phyloP scores from a whole-genome alignment of 2,888 invertebrate genomes.

The Lomographa bimaculata region DNA sequence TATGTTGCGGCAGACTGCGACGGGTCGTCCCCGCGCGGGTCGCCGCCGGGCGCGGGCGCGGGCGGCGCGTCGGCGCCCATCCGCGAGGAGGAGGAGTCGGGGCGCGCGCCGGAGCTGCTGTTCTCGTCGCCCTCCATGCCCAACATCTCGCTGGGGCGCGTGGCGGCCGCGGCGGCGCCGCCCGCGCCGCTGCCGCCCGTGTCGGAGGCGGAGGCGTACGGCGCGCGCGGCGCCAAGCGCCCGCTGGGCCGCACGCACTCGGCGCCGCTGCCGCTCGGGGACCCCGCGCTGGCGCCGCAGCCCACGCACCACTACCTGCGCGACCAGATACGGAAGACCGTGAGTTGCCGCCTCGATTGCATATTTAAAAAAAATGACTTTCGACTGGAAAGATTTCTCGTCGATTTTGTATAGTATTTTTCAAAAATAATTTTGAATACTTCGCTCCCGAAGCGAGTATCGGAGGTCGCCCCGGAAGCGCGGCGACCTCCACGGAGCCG shows the following conservation, averaged over 20 bases:
- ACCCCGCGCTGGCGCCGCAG: slow-evolving; percentile 89
- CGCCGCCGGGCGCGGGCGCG: slow-evolving; percentile 77
- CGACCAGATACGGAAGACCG: slow-evolving; percentile 94
- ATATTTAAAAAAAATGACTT: too few relatives aligned
- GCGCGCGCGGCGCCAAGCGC: slow-evolving; percentile 86
- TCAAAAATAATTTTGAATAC: too few relatives aligned
- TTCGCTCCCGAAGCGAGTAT: too few relatives aligned
- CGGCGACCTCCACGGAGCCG: too few relatives aligned
- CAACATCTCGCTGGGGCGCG: slow-evolving; percentile 96
- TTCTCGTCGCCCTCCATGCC: slow-evolving; percentile 98
- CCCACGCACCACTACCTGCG: slow-evolving; percentile 85
- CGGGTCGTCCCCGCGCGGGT: slow-evolving; percentile 83
- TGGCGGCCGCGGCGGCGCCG: slow-evolving; percentile 86
- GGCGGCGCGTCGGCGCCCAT: slow-evolving; percentile 87
- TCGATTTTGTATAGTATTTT: too few relatives aligned
- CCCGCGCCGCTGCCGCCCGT: slow-evolving; percentile 81
- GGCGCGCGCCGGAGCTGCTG: slow-evolving; percentile 88
- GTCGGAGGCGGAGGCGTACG: slow-evolving; percentile 90
- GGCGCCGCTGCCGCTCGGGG: slow-evolving; percentile 89
- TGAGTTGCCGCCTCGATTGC: too few relatives aligned
- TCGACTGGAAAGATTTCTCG: too few relatives aligned
- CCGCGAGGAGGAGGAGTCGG: slow-evolving; percentile 91
- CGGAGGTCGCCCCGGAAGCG: too few relatives aligned
- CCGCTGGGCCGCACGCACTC: slow-evolving; percentile 97
- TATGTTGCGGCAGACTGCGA: slow-evolving; percentile 57